Base-by-base conservation (phyloP, 2,113 vertebrate species). In the Elephas maximus region DNA sequence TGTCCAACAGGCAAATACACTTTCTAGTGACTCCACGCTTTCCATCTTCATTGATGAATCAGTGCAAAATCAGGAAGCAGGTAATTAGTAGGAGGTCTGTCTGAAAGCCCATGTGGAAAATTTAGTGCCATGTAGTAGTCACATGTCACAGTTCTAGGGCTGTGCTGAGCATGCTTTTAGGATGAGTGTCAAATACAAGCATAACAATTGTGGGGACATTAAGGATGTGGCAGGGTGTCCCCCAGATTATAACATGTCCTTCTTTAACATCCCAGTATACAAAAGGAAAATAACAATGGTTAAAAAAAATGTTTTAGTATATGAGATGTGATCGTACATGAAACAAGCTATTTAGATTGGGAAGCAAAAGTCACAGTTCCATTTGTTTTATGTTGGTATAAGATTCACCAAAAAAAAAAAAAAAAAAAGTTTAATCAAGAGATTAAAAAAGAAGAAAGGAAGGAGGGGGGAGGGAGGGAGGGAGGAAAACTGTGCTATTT, bases 111-210 rank as follows among this genome's bases (percentile, higher is more conserved):
- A 0, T 24, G n/a, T 60, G 45, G 37, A 83, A 53, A 63, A 48
- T 44, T 30, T 51, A 30, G 8, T 63, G 33, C 10, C 48, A 4
- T 45, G 62, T 17, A 30, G 63, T 44, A 53, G 18, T 33, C 60
- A 33, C 7, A 0, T 2, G 3, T 18, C 21, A 2, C 7, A 63
- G 37, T 30, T 63, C 28, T 8, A 9, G 45, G 10, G 37, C 51
- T 67, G 53, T 57, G 41, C 76, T 44, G 20, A 12, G 23, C 20
- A 73, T 53, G 53, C 20, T 73, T 44, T n/a, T 4, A 45, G 20
- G 4, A 41, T 18, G 74, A 41, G 20, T 21, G 51, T 45, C 86
- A 44, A 9, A 30, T 17, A 26, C 2, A 28, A 82, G 53, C 57
- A 45, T 11, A 15, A 37, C 41, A 8, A 0, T 12, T 28, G 45